Percentiles rank a stretch among this genome's conserved stretches.
These are phyloP conservation scores for Ochropleura leucogaster DNA, from an alignment of 2,888 invertebrate species.

Conservation along the genomic window DNA sequence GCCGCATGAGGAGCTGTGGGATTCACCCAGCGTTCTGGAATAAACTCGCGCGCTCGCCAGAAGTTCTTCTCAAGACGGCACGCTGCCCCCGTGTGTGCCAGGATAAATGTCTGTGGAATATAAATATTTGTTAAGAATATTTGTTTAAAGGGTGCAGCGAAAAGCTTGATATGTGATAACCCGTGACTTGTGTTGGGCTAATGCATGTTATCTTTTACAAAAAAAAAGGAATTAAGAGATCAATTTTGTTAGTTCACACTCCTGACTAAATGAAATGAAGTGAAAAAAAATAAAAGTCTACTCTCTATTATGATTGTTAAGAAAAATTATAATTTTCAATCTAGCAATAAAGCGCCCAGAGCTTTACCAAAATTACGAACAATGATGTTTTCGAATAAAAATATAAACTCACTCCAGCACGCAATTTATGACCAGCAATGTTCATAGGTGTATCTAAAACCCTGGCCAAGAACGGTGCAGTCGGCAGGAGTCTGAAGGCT, in stretches of 20 bases:
- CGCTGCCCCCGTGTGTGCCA: slow-evolving; percentile 96
- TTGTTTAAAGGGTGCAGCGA: neutral
- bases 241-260: neutral
- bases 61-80: slow-evolving; percentile 94
- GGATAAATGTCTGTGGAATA: slow-evolving; percentile 92
- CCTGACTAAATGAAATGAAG: neutral
- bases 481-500: slow-evolving; percentile 94
- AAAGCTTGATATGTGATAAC: neutral
- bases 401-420: slow-evolving; percentile 92
- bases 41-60: slow-evolving; percentile 92
- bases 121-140: neutral
- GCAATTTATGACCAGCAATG: slow-evolving; percentile 92
- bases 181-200: neutral
- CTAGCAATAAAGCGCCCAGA: neutral
- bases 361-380: neutral
- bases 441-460: slow-evolving; percentile 93
- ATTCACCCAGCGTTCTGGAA: slow-evolving; percentile 95
- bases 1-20: slow-evolving; percentile 89
- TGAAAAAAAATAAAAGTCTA: too few species aligned
- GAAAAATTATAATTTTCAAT: neutral
- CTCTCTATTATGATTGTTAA: neutral
- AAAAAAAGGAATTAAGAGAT: neutral
- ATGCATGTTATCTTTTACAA: neutral
- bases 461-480: slow-evolving; percentile 95
- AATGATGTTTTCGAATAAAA: neutral